Conservation (phyloP, 2,113 vertebrate species). For the Speoplatyrhinus poulsoni region DNA sequence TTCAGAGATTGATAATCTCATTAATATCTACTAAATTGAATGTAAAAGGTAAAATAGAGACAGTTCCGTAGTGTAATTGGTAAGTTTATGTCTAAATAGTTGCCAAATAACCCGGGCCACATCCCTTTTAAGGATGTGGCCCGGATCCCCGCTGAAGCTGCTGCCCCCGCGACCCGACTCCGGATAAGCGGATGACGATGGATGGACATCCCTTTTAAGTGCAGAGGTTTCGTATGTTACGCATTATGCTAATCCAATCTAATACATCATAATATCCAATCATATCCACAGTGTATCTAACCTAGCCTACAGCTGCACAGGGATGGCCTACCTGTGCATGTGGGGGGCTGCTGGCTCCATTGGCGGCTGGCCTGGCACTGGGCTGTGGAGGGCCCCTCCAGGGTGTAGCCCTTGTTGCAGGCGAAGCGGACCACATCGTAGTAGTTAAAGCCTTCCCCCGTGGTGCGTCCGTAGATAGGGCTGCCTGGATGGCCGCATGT, state of each 20-base stretch:
- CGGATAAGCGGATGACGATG: too few species aligned
- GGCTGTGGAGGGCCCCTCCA: slow-evolving; percentile 92
- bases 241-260: background rate
- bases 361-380: slow-evolving; percentile 93
- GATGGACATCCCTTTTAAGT: background rate
- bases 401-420: slow-evolving; percentile 92
- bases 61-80: background rate
- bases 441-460: slow-evolving; percentile 93
- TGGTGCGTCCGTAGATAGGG: slow-evolving; percentile 94
- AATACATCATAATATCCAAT: background rate
- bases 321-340: slow-evolving; percentile 86
- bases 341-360: slow-evolving; percentile 92
- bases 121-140: too few species aligned
- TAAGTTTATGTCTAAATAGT: background rate
- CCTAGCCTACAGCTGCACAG: slow-evolving; percentile 2
- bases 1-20: too few species aligned
- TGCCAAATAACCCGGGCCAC: background rate
- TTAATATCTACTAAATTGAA: too few species aligned
- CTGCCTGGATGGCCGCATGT: slow-evolving; percentile 97
- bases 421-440: slow-evolving; percentile 92
- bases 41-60: background rate
- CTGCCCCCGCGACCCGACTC: too few species aligned
- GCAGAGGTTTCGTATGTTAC: too few species aligned
- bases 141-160: too few species aligned
- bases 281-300: background rate